Conservation (phyloP, 2,797 vertebrate genomes). For the Mallotus villosus region DNA sequence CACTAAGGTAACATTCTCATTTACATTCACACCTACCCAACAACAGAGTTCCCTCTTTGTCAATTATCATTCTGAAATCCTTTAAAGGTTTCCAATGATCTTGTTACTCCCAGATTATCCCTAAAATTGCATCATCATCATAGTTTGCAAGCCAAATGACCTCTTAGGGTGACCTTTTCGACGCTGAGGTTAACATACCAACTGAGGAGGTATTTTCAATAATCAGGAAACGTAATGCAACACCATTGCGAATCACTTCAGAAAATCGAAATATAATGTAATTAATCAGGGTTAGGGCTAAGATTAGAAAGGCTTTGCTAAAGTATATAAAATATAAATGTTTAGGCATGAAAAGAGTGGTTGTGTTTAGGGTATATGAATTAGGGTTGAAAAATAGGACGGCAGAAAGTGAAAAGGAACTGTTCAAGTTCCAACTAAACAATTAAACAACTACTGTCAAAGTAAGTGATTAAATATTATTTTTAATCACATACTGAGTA, state of each 20-base stretch:
- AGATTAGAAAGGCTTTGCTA: neutral
- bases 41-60: slow-evolving; percentile 22
- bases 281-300: neutral
- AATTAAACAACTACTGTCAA: neutral
- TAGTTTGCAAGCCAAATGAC: slow-evolving; percentile 51
- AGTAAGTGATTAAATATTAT: too few relatives aligned
- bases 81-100: slow-evolving; percentile 40
- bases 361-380: too few relatives aligned
- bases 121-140: slow-evolving; percentile 27
- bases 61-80: slow-evolving; percentile 28
- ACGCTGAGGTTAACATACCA: slow-evolving; percentile 46
- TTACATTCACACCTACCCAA: slow-evolving; percentile 27
- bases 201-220: slow-evolving; percentile 43
- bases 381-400: too few relatives aligned
- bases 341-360: too few relatives aligned
- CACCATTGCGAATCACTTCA: neutral
- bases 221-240: slow-evolving; percentile 48
- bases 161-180: slow-evolving; percentile 37
- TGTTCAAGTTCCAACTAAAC: too few relatives aligned
- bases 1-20: slow-evolving; percentile 31
- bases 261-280: neutral
- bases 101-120: slow-evolving; percentile 35
- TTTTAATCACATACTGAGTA: too few relatives aligned
- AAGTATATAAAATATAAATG: neutral
- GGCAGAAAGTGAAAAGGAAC: neutral